phyloP scores from a whole-genome alignment of 2,113 vertebrate genomes.

The Mionectes macconnelli region DNA sequence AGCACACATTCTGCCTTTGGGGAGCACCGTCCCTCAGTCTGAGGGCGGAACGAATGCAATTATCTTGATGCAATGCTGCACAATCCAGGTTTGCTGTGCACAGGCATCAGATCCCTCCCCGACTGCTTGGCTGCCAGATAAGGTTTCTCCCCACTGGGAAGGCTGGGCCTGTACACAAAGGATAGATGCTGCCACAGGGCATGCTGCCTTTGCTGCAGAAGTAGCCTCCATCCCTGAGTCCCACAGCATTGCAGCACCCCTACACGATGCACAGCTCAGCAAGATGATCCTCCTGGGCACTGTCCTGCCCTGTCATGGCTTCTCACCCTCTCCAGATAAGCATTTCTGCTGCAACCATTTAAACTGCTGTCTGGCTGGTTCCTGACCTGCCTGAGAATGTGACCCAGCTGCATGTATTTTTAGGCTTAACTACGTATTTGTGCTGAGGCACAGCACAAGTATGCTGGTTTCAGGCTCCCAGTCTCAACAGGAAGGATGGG shows the following conservation, averaged over 20 bases:
- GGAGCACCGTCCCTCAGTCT: background rate
- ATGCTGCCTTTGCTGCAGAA: background rate
- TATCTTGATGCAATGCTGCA: background rate
- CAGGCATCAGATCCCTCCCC: background rate
- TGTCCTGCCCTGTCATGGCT: background rate
- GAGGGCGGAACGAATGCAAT: background rate
- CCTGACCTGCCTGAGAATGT: slow-evolving; percentile 25
- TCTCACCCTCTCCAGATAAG: background rate
- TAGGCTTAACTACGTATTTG: slow-evolving; percentile 19
- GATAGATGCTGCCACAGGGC: background rate
- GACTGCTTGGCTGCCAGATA: background rate
- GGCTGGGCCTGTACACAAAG: background rate
- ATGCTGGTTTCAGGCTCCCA: background rate
- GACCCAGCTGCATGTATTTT: slow-evolving; percentile 47
- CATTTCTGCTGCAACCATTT: background rate
- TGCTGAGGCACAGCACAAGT: slow-evolving; percentile 13
- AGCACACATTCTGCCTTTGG: background rate
- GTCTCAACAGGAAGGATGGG: slow-evolving; percentile 6
- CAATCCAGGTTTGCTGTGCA: background rate
- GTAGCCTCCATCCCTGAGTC: background rate
- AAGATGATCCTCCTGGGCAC: background rate
- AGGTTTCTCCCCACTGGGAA: background rate
- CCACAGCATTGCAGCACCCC: background rate
- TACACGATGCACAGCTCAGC: background rate
- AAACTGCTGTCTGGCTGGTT: background rate